These are phyloP conservation scores for Drosophila elegans DNA, from an alignment of 1,140 invertebrate genomes.

Conservation along the genomic window DNA sequence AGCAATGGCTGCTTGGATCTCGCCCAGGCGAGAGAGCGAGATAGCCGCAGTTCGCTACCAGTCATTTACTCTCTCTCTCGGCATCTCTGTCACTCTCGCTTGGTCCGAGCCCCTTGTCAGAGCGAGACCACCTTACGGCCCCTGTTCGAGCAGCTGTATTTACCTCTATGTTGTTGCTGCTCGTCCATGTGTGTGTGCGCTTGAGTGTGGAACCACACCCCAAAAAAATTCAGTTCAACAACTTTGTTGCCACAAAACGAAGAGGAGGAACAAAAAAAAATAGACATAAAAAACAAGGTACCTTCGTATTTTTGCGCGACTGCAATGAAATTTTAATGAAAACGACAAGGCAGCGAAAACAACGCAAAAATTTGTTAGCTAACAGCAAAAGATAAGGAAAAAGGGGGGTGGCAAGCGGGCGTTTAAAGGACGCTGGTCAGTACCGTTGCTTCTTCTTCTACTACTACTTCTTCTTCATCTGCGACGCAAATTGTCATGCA, in stretches of 20 bases:
- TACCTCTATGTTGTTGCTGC: constrained; percentile 72
- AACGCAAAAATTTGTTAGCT: constrained; percentile 63
- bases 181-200: constrained; percentile 22
- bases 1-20: constrained; percentile 61
- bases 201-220: constrained; percentile 70
- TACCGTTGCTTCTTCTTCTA: background rate
- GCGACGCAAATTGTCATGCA: constrained; percentile 59
- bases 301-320: constrained; percentile 62
- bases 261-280: constrained; percentile 8
- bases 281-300: constrained; percentile 30
- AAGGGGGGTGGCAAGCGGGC: background rate
- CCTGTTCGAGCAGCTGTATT: constrained; percentile 60
- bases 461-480: constrained; percentile 17
- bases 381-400: constrained; percentile 45
- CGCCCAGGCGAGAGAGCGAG: constrained; percentile 24
- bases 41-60: constrained; percentile 3
- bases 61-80: background rate
- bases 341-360: constrained; percentile 69
- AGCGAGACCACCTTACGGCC: constrained; percentile 30
- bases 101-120: constrained; percentile 1
- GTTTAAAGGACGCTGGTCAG: constrained; percentile 39
- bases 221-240: constrained; percentile 69
- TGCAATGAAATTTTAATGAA: constrained; percentile 81
- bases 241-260: constrained; percentile 40
- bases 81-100: background rate